Base-by-base conservation (phyloP, 2,888 invertebrate species). In the Galerucella nymphaeae region DNA sequence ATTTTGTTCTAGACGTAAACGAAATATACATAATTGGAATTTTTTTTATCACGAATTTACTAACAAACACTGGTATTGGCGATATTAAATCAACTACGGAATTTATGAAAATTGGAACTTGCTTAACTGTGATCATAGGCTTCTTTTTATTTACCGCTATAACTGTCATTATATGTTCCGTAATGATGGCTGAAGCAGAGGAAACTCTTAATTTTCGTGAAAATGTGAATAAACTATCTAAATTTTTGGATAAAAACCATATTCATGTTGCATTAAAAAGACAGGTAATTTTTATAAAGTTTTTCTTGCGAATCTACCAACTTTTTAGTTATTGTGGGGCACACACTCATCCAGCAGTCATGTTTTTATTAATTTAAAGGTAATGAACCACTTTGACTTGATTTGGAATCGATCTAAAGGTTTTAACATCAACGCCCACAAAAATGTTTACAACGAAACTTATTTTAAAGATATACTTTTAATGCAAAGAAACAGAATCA, bases 351-450 rank as follows among this genome's bases (percentile, higher is more conserved):
- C n/a, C n/a, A n/a, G n/a, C n/a, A n/a, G n/a, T n/a, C n/a, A n/a
- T n/a, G n/a, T n/a, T n/a, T n/a, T n/a, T 14, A 45, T 45, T 61
- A 59, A 16, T 38, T 66, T 69, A 55, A 66, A 76, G 76, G 66
- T 71, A 41, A 18, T 70, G 20, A 66, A 65, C 9, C 76, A 77
- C 38, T 72, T 75, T 48, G 53, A 67, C 6, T 62, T 71, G 8
- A 63, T 72, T 11, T 77, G 75, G 76, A 67, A 70, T 14, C 30
- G 45, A 30, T 70, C 71, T 4, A 67, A 66, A 53, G 75, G 75
- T 13, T 57, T 68, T 2, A 48, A 62, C 38, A 20, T 62, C 18
- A 50, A 62, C 4, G 30, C 50, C 8, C 59, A 59, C 6, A 10
- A 59, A 30, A 57, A 71, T 57, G 20, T 66, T 14, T 18, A 63